phyloP scores from a whole-genome alignment of 1,140 invertebrate species.

The Pygmarrhopalites habei region DNA sequence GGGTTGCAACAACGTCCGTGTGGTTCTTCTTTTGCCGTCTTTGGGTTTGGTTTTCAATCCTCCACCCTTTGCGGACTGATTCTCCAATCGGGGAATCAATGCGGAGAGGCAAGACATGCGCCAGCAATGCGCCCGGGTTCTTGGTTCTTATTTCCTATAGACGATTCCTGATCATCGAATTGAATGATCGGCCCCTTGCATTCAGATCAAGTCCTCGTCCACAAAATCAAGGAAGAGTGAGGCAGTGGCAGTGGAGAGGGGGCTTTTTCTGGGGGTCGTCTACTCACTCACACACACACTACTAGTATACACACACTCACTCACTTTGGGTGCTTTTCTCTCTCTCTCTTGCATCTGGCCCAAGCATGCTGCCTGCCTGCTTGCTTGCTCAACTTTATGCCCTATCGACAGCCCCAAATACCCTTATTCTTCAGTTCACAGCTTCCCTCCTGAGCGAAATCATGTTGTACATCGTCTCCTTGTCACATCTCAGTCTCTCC shows the following conservation, averaged over 20 bases:
- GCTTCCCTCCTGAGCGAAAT: conserved; percentile 29
- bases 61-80: conserved; percentile 38
- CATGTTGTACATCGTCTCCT: conserved; percentile 18
- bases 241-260: conserved; percentile 15
- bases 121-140: too few species aligned
- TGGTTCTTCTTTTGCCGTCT: too few species aligned
- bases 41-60: conserved; percentile 39
- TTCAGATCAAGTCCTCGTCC: conserved; percentile 18
- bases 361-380: neutral
- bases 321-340: neutral
- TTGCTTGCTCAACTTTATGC: conserved; percentile 14
- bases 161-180: conserved; percentile 39
- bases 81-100: conserved; percentile 40
- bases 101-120: conserved; percentile 35
- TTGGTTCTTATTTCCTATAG: conserved; percentile 39
- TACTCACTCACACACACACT: neutral
- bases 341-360: neutral
- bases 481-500: too few species aligned
- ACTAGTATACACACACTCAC: neutral
- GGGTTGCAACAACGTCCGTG: neutral
- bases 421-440: conserved; percentile 35
- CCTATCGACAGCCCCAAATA: conserved; percentile 37
- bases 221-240: conserved; percentile 12
- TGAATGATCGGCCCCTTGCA: conserved; percentile 36
- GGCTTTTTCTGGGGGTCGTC: conserved; percentile 23